Conservation (phyloP, 64 coral and sea anemone species). For the Platygyra sinensis region DNA sequence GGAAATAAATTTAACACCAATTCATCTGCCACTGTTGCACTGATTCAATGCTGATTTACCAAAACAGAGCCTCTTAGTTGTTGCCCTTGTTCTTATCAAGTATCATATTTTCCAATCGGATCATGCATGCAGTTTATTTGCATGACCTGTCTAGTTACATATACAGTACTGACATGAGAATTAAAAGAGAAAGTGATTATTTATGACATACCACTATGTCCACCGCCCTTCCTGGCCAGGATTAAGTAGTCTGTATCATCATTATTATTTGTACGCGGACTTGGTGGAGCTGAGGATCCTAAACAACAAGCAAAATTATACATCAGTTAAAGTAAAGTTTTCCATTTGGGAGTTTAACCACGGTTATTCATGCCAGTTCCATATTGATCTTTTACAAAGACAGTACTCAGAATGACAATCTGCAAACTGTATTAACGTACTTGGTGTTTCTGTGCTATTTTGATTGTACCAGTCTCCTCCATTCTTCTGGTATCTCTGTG, state of each 20-base stretch:
- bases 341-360: no score
- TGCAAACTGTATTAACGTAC: not conserved
- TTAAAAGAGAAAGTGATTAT: not conserved
- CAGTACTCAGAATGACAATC: no score
- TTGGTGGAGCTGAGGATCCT: not conserved
- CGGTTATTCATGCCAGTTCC: no score
- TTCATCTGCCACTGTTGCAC: no score
- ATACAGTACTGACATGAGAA: not conserved
- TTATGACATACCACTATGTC: conserved; percentile 35
- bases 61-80: no score
- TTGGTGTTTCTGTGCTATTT: not conserved
- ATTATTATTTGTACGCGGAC: not conserved
- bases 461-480: conserved; percentile 53
- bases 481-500: conserved; percentile 45
- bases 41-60: no score
- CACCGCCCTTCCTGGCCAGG: conserved; percentile 41
- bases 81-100: no score
- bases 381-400: no score
- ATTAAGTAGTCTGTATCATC: conserved; percentile 38
- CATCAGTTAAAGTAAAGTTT: not conserved
- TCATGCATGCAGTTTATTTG: not conserved
- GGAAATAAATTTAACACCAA: no score
- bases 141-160: not conserved
- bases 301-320: not conserved
- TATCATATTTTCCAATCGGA: no score